Evolutionary conservation across 23 tunicate species (phyloP).

Genomic region (Halocynthia roretzi): DNA sequence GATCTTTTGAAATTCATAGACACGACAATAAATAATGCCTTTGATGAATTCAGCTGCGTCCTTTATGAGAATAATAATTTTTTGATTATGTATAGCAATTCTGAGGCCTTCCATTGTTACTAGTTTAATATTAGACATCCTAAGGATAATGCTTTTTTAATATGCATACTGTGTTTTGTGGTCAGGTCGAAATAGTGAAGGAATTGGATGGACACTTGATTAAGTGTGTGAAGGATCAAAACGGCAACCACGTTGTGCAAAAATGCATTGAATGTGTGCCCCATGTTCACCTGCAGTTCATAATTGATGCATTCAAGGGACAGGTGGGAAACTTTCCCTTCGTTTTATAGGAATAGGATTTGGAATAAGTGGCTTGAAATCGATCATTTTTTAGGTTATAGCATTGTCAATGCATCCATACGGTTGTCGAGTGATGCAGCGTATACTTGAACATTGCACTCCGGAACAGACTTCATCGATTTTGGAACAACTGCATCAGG

Average conservation of each 20-base stretch:
- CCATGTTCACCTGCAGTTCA: constrained; percentile 85
- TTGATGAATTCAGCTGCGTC: constrained; percentile 24
- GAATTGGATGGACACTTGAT: constrained; percentile 92
- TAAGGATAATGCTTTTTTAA: neutral
- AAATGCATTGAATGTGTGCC: constrained; percentile 97
- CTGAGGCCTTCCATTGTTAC: constrained; percentile 5
- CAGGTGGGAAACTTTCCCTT: constrained; percentile 42
- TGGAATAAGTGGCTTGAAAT: neutral
- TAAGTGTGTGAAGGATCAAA: constrained; percentile 98
- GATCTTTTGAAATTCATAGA: neutral
- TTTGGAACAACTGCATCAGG: constrained; percentile 91
- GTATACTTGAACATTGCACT: constrained; percentile 95
- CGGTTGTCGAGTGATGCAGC: constrained; percentile 97
- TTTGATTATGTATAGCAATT: constrained; percentile 3
- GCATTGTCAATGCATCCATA: constrained; percentile 86
- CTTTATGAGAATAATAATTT: constrained; percentile 10
- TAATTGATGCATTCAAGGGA: constrained; percentile 95
- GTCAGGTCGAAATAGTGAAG: constrained; percentile 85
- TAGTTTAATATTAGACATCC: neutral
- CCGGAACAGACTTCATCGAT: constrained; percentile 94
- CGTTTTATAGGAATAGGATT: neutral
- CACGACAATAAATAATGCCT: neutral
- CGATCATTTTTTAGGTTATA: constrained; percentile 39
- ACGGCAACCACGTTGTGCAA: constrained; percentile 99
- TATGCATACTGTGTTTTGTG: neutral